Evolutionary conservation across 1,140 invertebrate genomes (phyloP), one percentile per base, ranked within the genome.

Genomic region (Neodiprion pinetum): DNA sequence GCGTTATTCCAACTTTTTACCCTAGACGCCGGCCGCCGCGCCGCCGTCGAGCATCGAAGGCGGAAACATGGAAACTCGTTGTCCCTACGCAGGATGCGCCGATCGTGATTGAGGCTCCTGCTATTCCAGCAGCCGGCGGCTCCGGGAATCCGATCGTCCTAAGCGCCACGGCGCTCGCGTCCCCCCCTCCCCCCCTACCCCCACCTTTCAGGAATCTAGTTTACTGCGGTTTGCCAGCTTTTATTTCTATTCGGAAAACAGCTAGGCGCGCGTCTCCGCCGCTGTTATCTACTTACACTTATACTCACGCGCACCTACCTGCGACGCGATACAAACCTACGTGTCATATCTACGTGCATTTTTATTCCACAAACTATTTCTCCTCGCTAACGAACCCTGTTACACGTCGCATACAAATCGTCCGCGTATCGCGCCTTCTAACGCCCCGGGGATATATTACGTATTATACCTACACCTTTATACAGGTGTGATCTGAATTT

Each of bases 1-100:
- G 76, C 79, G 76, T 82, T 81, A 81, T 80, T 80, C 75, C 74
- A 66, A 71, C 68, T 75, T 77, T 80, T 82, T 84, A 73, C 53
- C 53, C 53, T 61, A 9, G 53, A 61, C 53, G 53, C 28, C 53
- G 53, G 53, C n/a, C n/a, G 53, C n/a, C 53, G 53, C 53, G 0
- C 53, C 53, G 53, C 4, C 53, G 53, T 61, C n/a, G 53, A 61
- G 5, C 53, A 61, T 61, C 53, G 53, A 61, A 61, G 53, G 53
- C 53, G 53, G 53, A 61, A 61, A 61, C 53, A 61, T 61, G n/a
- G 53, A 61, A 61, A 61, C 53, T 61, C 53, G 53, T 61, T 61
- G 53, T 61, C 11, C 53, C 11, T 61, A 7, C 53, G 11, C 11
- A 40, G 28, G 28, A 40, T 40, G 28, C 28, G 28, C 28, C 5